A percentile compares a stretch with the other conserved stretches of the same genome.
These are phyloP conservation scores for Stenodema calcarata DNA, from an alignment of 2,888 invertebrate species.

Conservation along the genomic window DNA sequence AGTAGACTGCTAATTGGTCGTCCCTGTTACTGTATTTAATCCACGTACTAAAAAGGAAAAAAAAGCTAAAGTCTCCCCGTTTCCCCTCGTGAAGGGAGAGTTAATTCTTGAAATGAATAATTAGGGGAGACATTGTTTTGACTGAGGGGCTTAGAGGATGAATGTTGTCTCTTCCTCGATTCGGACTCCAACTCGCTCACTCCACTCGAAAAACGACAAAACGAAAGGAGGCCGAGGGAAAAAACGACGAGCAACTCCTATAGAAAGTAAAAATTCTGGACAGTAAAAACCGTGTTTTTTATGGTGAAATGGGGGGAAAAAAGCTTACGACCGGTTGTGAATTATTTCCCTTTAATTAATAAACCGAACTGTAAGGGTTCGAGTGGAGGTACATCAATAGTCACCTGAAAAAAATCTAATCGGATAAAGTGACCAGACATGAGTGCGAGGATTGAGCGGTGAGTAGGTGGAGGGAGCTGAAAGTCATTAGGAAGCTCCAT, in stretches of 20 bases:
- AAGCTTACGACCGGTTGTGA: neutral
- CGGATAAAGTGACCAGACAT: slow-evolving; percentile 40
- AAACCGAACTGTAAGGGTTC: neutral
- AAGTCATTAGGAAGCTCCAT: slow-evolving; percentile 9
- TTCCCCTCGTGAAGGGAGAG: neutral
- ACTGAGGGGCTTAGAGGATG: neutral
- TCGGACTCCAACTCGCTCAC: neutral
- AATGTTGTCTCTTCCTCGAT: neutral
- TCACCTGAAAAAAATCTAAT: slow-evolving; percentile 31
- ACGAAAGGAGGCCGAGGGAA: neutral
- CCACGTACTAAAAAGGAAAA: neutral
- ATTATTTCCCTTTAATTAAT: neutral
- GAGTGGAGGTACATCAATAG: neutral
- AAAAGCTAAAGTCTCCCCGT: neutral
- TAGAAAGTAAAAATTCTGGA: neutral
- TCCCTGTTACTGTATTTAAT: neutral
- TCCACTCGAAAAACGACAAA: neutral
- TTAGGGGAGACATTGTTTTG: neutral
- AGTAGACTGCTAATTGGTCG: neutral
- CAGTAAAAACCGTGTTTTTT: neutral
- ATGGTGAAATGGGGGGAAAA: neutral
- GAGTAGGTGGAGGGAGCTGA: neutral
- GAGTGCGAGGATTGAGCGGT: neutral
- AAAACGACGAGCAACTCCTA: neutral
- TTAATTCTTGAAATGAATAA: slow-evolving; percentile 10